Evolutionary conservation across 2,797 vertebrate genomes (phyloP), one percentile per base, ranked within the genome.

Genomic region (Urocyon cinereoargenteus): DNA sequence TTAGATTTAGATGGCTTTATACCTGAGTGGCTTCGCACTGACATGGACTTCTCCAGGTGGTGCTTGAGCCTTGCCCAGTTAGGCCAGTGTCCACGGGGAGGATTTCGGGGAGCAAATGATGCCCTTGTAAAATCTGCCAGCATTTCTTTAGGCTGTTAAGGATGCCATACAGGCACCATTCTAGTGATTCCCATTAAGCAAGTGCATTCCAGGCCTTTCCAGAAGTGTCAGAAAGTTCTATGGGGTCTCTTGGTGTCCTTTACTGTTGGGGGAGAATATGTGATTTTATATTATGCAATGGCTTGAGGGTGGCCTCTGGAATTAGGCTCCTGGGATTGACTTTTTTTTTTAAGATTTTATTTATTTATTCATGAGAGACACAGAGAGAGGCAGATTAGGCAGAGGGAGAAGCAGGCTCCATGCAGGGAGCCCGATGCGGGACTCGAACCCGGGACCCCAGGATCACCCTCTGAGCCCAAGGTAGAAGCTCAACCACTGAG

Each of bases 61-160:
- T 36, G 83, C 79, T 55, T 61, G 31, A 82, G 79, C 51, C 45
- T 85, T 96, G 75, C 36, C n/a, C 31, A 34, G 12, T 31, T 94
- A n/a, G n/a, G 28, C 62, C 62, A 94, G 19, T 86, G n/a, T 15
- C 49, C 77, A 34, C 19, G 19, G 31, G 13, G 78, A 90, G 78
- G 9, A 53, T 62, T 90, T 95, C 77, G 79, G 64, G 86, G 77
- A 96, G 59, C 90, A 88, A 83, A 79, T 90, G 24, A 62, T 62
- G 18, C n/a, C 18, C 22, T 86, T 95, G 77, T 78, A 88, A 95
- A 97, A 82, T 87, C 53, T 94, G 31, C 49, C 59, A 1, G 49
- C 22, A 49, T 86, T 93, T 66, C 55, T 95, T 93, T 21, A 57
- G 24, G 49, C 53, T 77, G 45, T 96, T 49, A 68, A 82, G 55